These are phyloP conservation scores for Meandrusa payeni DNA, from an alignment of 2,888 invertebrate genomes.

Conservation along the genomic window DNA sequence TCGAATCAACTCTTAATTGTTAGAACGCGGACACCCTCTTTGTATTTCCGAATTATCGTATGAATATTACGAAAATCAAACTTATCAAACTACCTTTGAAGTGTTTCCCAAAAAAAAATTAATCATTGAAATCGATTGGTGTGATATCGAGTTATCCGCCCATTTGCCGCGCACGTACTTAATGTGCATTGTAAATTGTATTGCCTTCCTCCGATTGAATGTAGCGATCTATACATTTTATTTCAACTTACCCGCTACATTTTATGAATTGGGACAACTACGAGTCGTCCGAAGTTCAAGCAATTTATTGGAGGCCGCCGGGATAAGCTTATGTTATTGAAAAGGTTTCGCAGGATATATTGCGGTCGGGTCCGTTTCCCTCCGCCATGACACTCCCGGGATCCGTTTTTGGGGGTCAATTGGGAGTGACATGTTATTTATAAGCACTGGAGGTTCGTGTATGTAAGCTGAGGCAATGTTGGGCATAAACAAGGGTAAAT, in stretches of 20 bases:
- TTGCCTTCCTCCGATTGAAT: no score
- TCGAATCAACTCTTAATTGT: no score
- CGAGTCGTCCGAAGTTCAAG: conserved; percentile 32
- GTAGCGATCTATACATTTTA: no score
- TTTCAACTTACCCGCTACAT: conserved; percentile 30
- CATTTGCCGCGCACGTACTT: no score
- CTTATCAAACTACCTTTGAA: no score
- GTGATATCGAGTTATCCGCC: no score
- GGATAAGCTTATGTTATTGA: conserved; percentile 40
- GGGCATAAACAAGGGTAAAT: conserved; percentile 1
- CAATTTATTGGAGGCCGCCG: conserved; percentile 33
- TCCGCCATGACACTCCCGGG: conserved; percentile 44
- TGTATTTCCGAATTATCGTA: no score
- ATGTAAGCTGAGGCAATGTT: conserved; percentile 1
- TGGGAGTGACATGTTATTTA: conserved; percentile 35
- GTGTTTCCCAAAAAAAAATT: no score
- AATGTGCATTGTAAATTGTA: no score
- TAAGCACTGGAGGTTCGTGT: conserved; percentile 3
- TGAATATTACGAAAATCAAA: no score
- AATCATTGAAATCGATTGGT: no score
- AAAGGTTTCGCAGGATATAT: conserved; percentile 44
- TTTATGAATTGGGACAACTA: conserved; percentile 27
- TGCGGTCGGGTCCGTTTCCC: conserved; percentile 34
- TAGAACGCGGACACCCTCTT: no score
- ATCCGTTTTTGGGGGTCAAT: conserved; percentile 39